Percentiles rank a stretch among this genome's conserved stretches.
Evolutionary conservation across 2,113 vertebrate species (phyloP).

Genomic region (Castor canadensis): DNA sequence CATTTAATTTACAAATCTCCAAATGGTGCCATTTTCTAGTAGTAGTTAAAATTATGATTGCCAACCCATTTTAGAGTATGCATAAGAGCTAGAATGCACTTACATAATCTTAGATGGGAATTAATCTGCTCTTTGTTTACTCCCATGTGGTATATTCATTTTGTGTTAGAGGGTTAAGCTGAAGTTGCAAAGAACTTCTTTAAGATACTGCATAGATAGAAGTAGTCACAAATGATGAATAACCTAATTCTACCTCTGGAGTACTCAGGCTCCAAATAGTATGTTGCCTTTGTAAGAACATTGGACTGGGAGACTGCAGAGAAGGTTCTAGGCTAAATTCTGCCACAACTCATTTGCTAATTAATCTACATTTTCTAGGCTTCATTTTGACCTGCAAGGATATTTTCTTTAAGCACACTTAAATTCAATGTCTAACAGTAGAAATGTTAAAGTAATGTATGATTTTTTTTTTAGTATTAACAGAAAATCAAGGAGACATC

Average conservation of each 20-base stretch:
- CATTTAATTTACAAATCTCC: conserved; percentile 42
- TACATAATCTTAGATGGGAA: conserved; percentile 40
- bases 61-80: conserved; percentile 27
- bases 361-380: neutral
- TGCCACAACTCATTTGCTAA: neutral
- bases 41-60: conserved; percentile 58
- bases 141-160: neutral
- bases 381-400: neutral
- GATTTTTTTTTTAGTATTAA: neutral
- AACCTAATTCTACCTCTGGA: neutral
- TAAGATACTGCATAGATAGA: neutral
- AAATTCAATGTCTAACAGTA: neutral
- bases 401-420: neutral
- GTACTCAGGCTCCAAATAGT: neutral
- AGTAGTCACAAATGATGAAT: neutral
- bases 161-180: conserved; percentile 42
- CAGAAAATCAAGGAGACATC: neutral
- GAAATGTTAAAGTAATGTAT: neutral
- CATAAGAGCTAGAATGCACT: conserved; percentile 48
- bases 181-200: neutral
- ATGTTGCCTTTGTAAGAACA: neutral
- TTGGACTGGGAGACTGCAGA: neutral
- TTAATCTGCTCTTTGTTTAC: conserved; percentile 39
- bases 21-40: conserved; percentile 40
- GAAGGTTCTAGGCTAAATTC: neutral